A percentile compares a stretch with the other conserved stretches of the same genome.
Evolutionary conservation across 2,888 invertebrate genomes (phyloP).

Genomic region (Lypha dubia): DNA sequence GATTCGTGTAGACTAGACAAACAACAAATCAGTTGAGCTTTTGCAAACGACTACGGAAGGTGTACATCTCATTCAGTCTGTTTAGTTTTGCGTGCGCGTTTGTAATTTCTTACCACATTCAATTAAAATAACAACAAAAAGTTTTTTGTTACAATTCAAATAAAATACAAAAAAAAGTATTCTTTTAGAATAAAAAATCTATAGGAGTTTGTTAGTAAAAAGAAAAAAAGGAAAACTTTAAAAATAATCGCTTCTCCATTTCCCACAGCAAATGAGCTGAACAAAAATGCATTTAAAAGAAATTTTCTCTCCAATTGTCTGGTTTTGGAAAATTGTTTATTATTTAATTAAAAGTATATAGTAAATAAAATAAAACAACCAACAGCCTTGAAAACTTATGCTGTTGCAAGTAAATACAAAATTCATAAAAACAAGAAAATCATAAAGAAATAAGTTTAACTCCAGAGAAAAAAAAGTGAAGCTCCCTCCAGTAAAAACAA

Average conservation of each 20-base stretch:
- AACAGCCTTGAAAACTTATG: conserved; percentile 71
- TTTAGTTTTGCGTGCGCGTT: conserved; percentile 73
- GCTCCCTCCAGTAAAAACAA: conserved; percentile 54
- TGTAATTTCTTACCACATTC: conserved; percentile 43
- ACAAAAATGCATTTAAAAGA: conserved; percentile 10
- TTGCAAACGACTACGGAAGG: conserved; percentile 79
- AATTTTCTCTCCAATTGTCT: conserved; percentile 11
- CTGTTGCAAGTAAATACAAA: conserved; percentile 48
- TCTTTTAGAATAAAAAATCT: neutral
- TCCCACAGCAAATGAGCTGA: neutral
- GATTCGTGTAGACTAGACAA: conserved; percentile 65
- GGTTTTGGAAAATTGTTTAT: conserved; percentile 32
- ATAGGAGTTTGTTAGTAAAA: neutral
- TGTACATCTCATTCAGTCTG: conserved; percentile 69
- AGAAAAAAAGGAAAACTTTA: no score
- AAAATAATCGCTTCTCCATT: neutral
- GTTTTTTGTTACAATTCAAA: conserved; percentile 20
- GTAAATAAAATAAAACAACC: conserved; percentile 35
- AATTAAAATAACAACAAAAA: conserved; percentile 32
- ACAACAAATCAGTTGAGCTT: conserved; percentile 79
- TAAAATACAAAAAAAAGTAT: conserved; percentile 13
- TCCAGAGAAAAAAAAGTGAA: conserved; percentile 54
- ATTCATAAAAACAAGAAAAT: conserved; percentile 8
- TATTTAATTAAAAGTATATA: neutral
- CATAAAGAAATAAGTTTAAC: conserved; percentile 48